Conservation (phyloP, 2,888 invertebrate genomes). For the Pachycephus smyrnensis region DNA sequence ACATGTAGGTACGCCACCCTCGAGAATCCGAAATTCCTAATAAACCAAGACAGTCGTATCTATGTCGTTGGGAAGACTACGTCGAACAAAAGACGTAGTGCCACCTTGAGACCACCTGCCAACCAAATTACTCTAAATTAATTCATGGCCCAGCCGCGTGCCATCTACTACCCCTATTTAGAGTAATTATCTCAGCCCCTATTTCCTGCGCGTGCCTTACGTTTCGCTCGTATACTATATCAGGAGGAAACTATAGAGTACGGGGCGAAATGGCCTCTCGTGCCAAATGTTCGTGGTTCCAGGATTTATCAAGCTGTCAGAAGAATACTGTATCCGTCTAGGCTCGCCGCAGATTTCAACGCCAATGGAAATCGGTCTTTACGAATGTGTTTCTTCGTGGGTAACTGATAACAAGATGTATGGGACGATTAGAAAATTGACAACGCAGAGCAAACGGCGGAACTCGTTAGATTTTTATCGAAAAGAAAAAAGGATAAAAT, state of each 20-base stretch:
- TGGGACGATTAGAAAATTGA: neutral
- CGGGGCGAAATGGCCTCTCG: neutral
- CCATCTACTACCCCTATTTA: neutral
- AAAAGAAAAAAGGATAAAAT: neutral
- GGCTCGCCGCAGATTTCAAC: no score
- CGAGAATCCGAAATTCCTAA: neutral
- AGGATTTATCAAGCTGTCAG: neutral
- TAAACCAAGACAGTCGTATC: neutral
- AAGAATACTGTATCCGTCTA: neutral
- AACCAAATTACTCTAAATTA: neutral
- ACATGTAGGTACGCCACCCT: neutral
- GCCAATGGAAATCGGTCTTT: no score
- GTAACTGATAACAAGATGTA: neutral
- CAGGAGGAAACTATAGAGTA: no score
- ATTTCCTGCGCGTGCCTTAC: neutral
- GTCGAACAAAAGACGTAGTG: no score
- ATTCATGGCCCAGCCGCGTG: neutral
- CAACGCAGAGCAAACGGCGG: neutral
- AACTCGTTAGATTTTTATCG: neutral
- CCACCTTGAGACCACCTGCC: neutral
- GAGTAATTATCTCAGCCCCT: neutral
- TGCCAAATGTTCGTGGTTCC: neutral
- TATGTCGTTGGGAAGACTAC: neutral
- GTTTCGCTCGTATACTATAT: neutral
- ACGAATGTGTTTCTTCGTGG: neutral